Percentiles rank a stretch among this genome's conserved stretches.
Conservation (phyloP, 1,140 invertebrate species). For the Ceratina calcarata region DNA sequence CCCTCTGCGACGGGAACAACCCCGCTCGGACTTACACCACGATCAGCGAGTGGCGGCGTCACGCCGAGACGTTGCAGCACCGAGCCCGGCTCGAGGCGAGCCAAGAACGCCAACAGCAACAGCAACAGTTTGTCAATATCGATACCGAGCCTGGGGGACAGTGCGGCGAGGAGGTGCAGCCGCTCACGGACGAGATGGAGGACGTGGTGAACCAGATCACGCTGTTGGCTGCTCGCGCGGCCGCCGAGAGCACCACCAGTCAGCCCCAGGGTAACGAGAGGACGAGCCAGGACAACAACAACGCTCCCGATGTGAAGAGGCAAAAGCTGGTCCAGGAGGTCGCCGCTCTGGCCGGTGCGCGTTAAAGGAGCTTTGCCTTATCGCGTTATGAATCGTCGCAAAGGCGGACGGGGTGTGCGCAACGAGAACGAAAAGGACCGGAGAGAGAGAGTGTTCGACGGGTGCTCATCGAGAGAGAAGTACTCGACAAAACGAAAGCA, state of each 20-base stretch:
- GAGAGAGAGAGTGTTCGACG: constrained; percentile 23
- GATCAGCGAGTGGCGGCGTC: constrained; percentile 84
- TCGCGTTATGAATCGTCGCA: neutral
- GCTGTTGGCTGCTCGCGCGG: constrained; percentile 86
- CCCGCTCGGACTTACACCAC: constrained; percentile 81
- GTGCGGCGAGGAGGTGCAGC: constrained; percentile 76
- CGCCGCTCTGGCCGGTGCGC: constrained; percentile 73
- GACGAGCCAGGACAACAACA: constrained; percentile 73
- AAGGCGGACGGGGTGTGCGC: neutral
- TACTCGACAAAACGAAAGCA: constrained; percentile 51
- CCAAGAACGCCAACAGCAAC: constrained; percentile 67
- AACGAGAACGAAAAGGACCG: neutral
- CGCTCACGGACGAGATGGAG: constrained; percentile 89
- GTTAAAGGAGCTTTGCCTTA: constrained; percentile 49
- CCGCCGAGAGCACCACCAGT: constrained; percentile 78
- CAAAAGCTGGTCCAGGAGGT: constrained; percentile 76
- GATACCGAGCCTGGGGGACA: constrained; percentile 62
- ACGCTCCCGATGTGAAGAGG: constrained; percentile 73
- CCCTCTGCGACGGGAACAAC: constrained; percentile 83
- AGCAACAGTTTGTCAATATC: constrained; percentile 48
- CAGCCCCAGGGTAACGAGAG: constrained; percentile 54
- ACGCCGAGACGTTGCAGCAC: constrained; percentile 84
- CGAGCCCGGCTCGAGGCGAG: constrained; percentile 71
- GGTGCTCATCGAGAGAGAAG: constrained; percentile 41
- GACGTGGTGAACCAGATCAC: constrained; percentile 92